Evolutionary conservation across 1,140 invertebrate species (phyloP).

Genomic region (Drosophila punjabiensis): DNA sequence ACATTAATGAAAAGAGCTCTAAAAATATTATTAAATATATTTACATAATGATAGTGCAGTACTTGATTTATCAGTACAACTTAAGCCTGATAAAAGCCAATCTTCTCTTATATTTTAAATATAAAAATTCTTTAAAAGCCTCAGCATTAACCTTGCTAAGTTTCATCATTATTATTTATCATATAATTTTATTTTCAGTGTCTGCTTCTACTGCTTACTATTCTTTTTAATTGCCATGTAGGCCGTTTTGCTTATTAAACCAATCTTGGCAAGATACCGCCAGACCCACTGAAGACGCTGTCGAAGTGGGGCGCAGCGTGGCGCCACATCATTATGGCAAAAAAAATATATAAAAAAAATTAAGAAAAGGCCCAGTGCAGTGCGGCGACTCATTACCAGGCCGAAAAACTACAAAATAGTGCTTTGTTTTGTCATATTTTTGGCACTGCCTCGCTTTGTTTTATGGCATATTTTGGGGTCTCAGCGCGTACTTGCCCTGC

Average conservation of each 20-base stretch:
- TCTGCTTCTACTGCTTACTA: constrained; percentile 17
- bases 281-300: constrained; percentile 27
- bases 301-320: constrained; percentile 54
- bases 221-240: constrained; percentile 75
- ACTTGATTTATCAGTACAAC: too few relatives aligned
- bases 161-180: neutral
- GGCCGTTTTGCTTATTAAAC: constrained; percentile 77
- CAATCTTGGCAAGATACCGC: constrained; percentile 41
- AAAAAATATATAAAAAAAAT: neutral
- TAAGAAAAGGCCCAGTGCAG: constrained; percentile 15
- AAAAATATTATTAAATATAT: neutral
- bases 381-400: constrained; percentile 56
- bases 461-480: constrained; percentile 54
- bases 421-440: constrained; percentile 57
- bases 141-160: neutral
- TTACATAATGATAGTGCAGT: neutral
- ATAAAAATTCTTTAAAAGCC: too few relatives aligned
- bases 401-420: constrained; percentile 34
- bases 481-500: constrained; percentile 57
- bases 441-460: constrained; percentile 40
- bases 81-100: neutral
- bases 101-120: neutral
- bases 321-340: constrained; percentile 67
- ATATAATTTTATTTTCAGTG: constrained; percentile 8
- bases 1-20: too few relatives aligned